Percentiles rank a stretch among this genome's conserved stretches.
Evolutionary conservation across 2,797 vertebrate species (phyloP).

Genomic region (Parotocinclus haroldoi): DNA sequence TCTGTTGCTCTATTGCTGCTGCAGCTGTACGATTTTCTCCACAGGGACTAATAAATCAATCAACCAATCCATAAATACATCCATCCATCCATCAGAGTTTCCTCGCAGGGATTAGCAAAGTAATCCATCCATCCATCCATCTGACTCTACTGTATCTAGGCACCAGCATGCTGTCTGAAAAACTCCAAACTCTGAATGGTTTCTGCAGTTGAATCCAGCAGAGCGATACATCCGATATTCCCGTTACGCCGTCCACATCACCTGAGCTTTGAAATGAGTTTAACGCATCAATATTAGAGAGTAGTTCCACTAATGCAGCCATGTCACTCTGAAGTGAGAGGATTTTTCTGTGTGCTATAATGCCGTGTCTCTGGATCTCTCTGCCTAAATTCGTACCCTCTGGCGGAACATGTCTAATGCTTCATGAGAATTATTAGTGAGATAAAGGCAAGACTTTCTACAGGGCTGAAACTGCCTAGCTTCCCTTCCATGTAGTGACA

Average conservation of each 20-base stretch:
- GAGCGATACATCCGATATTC: conserved; percentile 27
- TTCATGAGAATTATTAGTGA: conserved; percentile 27
- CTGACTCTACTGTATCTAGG: too few species aligned
- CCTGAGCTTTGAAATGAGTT: conserved; percentile 26
- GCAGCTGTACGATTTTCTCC: too few species aligned
- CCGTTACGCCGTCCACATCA: conserved; percentile 20
- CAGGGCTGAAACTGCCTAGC: conserved; percentile 40
- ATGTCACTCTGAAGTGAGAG: conserved; percentile 10
- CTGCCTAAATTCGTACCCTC: conserved; percentile 19
- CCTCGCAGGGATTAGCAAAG: too few species aligned
- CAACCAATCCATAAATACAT: too few species aligned
- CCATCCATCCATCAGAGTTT: too few species aligned
- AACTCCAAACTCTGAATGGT: conserved; percentile 5
- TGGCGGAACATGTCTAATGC: conserved; percentile 27
- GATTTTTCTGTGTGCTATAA: conserved; percentile 31
- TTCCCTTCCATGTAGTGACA: conserved; percentile 43
- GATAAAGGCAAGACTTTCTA: conserved; percentile 38
- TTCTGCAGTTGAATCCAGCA: conserved; percentile 4
- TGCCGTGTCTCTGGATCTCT: conserved; percentile 13
- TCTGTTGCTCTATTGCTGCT: too few species aligned
- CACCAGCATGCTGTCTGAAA: background rate
- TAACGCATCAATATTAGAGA: conserved; percentile 31
- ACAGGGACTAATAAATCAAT: too few species aligned
- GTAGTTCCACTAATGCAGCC: conserved; percentile 32
- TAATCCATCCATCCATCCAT: too few species aligned